These are phyloP conservation scores for Mythimna pallens DNA, from an alignment of 2,888 invertebrate genomes.

Conservation along the genomic window DNA sequence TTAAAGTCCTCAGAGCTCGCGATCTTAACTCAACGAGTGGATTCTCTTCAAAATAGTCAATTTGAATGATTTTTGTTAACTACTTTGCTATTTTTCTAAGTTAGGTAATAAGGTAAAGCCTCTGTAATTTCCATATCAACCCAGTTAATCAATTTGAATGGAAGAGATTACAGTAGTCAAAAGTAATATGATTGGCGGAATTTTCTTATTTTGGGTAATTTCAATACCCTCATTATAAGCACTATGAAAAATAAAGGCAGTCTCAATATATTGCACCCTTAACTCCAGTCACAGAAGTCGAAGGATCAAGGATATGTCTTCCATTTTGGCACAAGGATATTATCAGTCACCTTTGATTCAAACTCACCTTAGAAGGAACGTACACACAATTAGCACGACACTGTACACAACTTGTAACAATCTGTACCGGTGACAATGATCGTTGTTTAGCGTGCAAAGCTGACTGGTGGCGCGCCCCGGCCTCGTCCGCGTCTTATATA, in stretches of 20 bases:
- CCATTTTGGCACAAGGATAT: neutral
- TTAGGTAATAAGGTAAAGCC: no score
- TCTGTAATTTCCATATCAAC: neutral
- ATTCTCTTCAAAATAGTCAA: neutral
- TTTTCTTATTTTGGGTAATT: neutral
- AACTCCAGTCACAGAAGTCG: neutral
- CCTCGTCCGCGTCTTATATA: slow-evolving; percentile 81
- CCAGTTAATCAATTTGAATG: neutral
- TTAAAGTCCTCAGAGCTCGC: neutral
- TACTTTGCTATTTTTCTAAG: neutral
- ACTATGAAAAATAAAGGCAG: slow-evolving; percentile 2
- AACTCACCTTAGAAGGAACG: slow-evolving; percentile 78
- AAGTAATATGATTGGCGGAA: neutral
- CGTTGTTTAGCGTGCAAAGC: slow-evolving; percentile 74
- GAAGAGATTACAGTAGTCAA: neutral
- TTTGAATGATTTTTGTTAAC: neutral
- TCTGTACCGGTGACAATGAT: slow-evolving; percentile 75
- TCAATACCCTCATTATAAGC: neutral
- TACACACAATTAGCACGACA: slow-evolving; percentile 80
- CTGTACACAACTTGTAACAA: slow-evolving; percentile 76
- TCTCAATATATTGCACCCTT: neutral
- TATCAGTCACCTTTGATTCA: slow-evolving; percentile 12
- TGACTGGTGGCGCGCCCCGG: slow-evolving; percentile 85
- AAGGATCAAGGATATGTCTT: neutral
- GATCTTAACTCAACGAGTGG: neutral